Percentiles rank a stretch among this genome's conserved stretches.
Evolutionary conservation across 2,797 vertebrate species (phyloP).

Genomic region (Manis crassicaudata): DNA sequence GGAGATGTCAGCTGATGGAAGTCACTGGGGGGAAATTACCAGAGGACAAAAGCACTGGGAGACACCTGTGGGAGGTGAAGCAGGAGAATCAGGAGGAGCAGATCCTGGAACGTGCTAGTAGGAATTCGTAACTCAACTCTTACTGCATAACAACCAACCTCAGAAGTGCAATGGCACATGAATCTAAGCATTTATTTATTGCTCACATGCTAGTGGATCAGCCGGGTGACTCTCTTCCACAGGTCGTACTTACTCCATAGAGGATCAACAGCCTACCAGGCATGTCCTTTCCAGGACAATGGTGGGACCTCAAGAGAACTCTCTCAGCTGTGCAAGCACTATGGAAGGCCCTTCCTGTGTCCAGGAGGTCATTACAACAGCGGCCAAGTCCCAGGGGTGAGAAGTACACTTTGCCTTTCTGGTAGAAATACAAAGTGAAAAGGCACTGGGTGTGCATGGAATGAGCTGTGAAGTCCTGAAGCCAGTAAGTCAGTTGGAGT

Average conservation of each 20-base stretch:
- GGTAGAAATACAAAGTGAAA: background rate
- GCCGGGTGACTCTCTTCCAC: background rate
- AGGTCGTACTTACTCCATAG: fast-evolving
- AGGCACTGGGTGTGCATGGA: fast-evolving
- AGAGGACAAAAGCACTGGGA: background rate
- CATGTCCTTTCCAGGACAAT: background rate
- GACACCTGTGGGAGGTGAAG: background rate
- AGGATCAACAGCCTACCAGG: background rate
- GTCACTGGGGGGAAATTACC: background rate
- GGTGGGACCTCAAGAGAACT: background rate
- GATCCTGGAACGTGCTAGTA: background rate
- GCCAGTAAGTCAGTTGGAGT: no score
- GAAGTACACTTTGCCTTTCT: no score
- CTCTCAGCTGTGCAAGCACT: no score
- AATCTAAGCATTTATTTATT: background rate
- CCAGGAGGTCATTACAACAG: background rate
- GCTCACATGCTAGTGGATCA: background rate
- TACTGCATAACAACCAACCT: background rate
- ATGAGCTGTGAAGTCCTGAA: background rate
- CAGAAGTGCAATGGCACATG: background rate
- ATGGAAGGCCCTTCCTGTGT: background rate
- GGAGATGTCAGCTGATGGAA: background rate
- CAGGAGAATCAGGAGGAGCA: background rate
- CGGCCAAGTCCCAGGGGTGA: background rate
- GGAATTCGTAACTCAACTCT: background rate